Percentiles rank a stretch among this genome's conserved stretches.
Evolutionary conservation across 2,113 vertebrate species (phyloP).

Genomic region (Alethe castanea): DNA sequence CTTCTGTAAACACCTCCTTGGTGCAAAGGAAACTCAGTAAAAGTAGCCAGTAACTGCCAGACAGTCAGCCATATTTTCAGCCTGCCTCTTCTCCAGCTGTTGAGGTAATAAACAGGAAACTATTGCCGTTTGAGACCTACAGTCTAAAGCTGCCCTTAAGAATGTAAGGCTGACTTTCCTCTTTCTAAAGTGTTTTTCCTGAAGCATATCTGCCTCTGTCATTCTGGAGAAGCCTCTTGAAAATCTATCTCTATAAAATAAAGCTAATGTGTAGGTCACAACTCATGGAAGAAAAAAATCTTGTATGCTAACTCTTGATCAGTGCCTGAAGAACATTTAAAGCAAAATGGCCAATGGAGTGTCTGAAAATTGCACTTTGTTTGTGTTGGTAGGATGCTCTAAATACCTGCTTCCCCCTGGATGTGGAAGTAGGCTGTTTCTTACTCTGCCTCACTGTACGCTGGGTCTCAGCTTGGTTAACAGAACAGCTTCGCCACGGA

Average conservation of each 20-base stretch:
- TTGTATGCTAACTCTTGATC: neutral
- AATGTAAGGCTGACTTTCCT: neutral
- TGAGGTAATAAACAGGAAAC: neutral
- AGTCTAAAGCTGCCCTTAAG: neutral
- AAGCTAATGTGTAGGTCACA: neutral
- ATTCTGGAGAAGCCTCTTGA: neutral
- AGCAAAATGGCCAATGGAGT: neutral
- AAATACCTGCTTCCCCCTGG: neutral
- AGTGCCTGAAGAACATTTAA: neutral
- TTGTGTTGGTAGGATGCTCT: fast-evolving
- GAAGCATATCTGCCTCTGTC: neutral
- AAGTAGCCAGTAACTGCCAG: neutral
- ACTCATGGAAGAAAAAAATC: neutral
- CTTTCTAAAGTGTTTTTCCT: neutral
- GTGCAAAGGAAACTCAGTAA: neutral
- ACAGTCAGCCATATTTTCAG: neutral
- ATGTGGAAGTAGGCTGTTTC: neutral
- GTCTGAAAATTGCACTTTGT: neutral
- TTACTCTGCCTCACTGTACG: neutral
- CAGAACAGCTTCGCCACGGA: neutral
- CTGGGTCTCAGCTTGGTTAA: neutral
- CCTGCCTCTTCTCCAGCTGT: neutral
- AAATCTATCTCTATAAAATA: neutral
- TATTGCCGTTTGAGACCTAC: neutral
- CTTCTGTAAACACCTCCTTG: neutral